Percentiles rank a stretch among this genome's conserved stretches.
Conservation (phyloP, 2,113 vertebrate genomes). For the Eidolon helvum region DNA sequence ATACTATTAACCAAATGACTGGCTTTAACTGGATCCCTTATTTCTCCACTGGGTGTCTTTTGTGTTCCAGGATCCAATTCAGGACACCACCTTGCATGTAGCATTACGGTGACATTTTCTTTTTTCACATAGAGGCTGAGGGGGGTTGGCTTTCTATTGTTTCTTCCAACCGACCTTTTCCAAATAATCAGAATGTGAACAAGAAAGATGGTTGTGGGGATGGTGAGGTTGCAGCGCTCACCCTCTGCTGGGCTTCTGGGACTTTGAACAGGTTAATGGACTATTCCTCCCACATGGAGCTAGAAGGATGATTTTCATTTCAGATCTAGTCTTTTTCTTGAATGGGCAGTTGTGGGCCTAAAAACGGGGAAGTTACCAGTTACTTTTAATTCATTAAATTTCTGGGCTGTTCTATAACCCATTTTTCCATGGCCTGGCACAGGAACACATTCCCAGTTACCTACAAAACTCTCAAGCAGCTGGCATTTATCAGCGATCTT, state of each 20-base stretch:
- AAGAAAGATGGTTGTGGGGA: not conserved
- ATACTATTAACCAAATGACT: not conserved
- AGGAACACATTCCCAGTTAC: not conserved
- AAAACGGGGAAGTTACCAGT: not conserved
- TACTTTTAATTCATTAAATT: not conserved
- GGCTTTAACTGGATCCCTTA: not conserved
- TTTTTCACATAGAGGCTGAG: not conserved
- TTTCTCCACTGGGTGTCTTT: not conserved
- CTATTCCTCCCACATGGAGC: not conserved
- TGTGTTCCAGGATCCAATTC: not conserved
- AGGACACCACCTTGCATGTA: not conserved
- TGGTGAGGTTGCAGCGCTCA: not conserved
- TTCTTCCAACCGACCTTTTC: not conserved
- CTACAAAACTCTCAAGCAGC: not conserved
- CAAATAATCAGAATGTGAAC: slow-evolving; percentile 11
- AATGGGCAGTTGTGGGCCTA: not conserved
- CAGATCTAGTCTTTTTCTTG: not conserved
- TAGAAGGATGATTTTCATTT: not conserved
- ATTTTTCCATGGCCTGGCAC: not conserved
- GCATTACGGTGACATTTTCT: not conserved
- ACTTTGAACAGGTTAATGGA: not conserved
- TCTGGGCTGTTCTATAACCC: not conserved
- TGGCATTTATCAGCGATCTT: slow-evolving; percentile 33
- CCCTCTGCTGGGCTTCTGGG: not conserved
- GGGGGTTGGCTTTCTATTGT: not conserved